Base-by-base conservation (phyloP, 2,113 vertebrate genomes). In the Colistium nudipinnis region DNA sequence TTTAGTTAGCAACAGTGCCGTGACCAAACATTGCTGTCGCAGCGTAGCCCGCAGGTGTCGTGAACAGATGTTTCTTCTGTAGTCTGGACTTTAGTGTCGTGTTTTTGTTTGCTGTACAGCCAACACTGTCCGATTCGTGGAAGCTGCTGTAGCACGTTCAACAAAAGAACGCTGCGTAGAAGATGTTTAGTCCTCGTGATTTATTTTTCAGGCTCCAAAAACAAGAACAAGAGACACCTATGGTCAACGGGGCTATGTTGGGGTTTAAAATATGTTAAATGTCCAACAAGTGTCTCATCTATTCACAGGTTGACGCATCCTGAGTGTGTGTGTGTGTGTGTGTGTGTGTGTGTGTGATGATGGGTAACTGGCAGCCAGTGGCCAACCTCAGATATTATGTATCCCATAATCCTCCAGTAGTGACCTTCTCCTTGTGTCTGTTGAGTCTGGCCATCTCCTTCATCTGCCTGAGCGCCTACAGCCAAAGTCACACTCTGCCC, bases 361-460 rank as follows among this genome's bases (percentile, higher is more conserved):
- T 94, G 93, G 89, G 80, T 78, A 68, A 69, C 44, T 91, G 87
- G 85, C 84, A 91, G 59, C 90, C 89, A 0, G 10, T 89, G 20
- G 70, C 80, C 33, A 92, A 90, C 70, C 65, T 94, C 8, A 89
- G 54, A 81, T 77, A 71, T 41, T 82, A 78, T 48, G 53, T 87
- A 24, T 72, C 67, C 61, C 84, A 87, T 4, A 89, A 91, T 72
- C 93, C 93, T 19, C 93, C 93, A 25, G 66, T 39, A 10, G 76
- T 87, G 11, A 88, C 92, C 3, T 93, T 94, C 73, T 84, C 91
- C 61, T 20, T 93, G 47, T 91, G 93, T 64, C 68, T 94, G 13
- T 48, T 93, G 41, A 72, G 68, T 61, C 61, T 94, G 57, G 76
- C 91, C 4, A 14, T 92, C 31, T 87, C 93, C 0, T 92, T 94